Evolutionary conservation across 1,140 invertebrate species (phyloP), one percentile per base, ranked within the genome.

Genomic region (Campoletis sonorensis): DNA sequence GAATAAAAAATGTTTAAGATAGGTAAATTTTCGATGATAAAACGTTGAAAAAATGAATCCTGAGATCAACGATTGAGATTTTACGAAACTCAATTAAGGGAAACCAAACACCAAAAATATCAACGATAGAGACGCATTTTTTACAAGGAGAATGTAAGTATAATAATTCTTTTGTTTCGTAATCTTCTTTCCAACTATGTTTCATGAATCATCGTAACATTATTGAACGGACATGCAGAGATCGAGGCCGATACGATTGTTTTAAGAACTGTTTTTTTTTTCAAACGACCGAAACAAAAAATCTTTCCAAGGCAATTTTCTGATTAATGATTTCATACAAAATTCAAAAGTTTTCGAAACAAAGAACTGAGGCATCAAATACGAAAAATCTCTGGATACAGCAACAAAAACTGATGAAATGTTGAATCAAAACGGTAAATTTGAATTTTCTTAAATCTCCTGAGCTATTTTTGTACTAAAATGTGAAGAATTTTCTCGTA

Each of bases 21-120:
- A 72, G 15, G 23, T 8, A n/a, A n/a, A 64, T 45, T 7, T 67
- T 18, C 3, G 61, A 51, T 77, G 54, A 84, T 11, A 61, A 18
- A 11, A 85, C 40, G 40, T 45, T 45, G 40, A 79, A 84, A 76
- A 83, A 83, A 79, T 78, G 11, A 37, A 33, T 58, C 11, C 40
- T 4, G 1, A 45, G 40, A 11, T 45, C 11, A 45, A 45, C 40
- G 40, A 45, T 45, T 45, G 40, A 45, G 40, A 67, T 75, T 18
- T 26, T 79, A 72, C 79, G 84, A 86, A 90, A 91, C 85, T 91
- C 90, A 92, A 92, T 90, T 90, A 91, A 90, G 91, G 90, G 90
- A 92, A 92, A 92, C 90, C 86, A 90, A 92, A 89, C 86, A 89
- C 90, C 87, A 86, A 85, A 87, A 82, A 81, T 82, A 84, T 82